phyloP scores from a whole-genome alignment of 2,888 invertebrate species.

The Cheilosia soror region DNA sequence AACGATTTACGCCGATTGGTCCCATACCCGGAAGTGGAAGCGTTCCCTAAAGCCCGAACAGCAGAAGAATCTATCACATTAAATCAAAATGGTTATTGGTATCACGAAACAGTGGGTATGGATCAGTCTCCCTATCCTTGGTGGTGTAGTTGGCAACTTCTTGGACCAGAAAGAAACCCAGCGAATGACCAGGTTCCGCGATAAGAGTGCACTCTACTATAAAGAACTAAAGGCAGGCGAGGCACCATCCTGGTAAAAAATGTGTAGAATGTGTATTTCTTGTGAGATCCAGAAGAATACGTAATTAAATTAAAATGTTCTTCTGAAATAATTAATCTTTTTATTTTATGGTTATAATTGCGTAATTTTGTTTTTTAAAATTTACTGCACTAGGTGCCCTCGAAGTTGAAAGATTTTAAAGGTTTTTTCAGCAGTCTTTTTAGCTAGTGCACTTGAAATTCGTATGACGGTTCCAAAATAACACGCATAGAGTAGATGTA shows the following conservation, averaged over 20 bases:
- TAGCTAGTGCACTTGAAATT: too few species aligned
- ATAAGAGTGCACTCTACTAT: slow-evolving; percentile 92
- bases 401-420: neutral
- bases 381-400: too few species aligned
- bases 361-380: slow-evolving; percentile 12
- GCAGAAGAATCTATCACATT: slow-evolving; percentile 76
- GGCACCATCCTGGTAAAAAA: slow-evolving; percentile 88
- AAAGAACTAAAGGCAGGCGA: slow-evolving; percentile 87
- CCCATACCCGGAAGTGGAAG: slow-evolving; percentile 90
- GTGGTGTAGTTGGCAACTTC: slow-evolving; percentile 86
- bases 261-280: slow-evolving; percentile 22
- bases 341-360: slow-evolving; percentile 42
- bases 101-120: slow-evolving; percentile 85
- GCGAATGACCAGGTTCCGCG: slow-evolving; percentile 89
- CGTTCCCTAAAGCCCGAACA: slow-evolving; percentile 79
- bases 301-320: slow-evolving; percentile 64
- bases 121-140: slow-evolving; percentile 85
- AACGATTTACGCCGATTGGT: slow-evolving; percentile 89
- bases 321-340: slow-evolving; percentile 7
- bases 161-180: slow-evolving; percentile 89
- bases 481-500: too few species aligned
- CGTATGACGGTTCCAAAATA: too few species aligned
- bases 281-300: slow-evolving; percentile 29
- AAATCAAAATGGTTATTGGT: slow-evolving; percentile 82
- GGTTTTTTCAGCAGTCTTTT: too few species aligned